phyloP scores from a whole-genome alignment of 2,888 invertebrate genomes.

The Craniophora ligustri region DNA sequence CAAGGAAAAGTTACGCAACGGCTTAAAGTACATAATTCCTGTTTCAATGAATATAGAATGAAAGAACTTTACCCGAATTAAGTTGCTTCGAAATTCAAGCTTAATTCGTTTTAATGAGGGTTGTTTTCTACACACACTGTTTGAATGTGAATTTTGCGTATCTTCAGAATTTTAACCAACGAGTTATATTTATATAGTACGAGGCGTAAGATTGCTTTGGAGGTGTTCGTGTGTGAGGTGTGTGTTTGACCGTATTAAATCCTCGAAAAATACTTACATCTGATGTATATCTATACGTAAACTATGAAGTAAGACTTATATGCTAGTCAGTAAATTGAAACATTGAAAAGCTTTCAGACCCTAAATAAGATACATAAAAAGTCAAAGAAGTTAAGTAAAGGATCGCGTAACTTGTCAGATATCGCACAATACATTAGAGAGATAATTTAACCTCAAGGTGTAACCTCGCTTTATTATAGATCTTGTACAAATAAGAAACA shows the following conservation, averaged over 20 bases:
- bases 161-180: constrained; percentile 20
- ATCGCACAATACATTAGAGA: not conserved
- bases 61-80: constrained; percentile 33
- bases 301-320: too few relatives aligned
- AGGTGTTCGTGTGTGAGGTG: too few relatives aligned
- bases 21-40: constrained; percentile 21
- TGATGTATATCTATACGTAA: too few relatives aligned
- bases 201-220: constrained; percentile 24
- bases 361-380: constrained; percentile 21
- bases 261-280: too few relatives aligned
- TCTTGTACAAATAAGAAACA: too few relatives aligned
- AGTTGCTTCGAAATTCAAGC: constrained; percentile 39
- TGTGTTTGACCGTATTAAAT: too few relatives aligned
- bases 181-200: too few relatives aligned
- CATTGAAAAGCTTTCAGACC: constrained; percentile 37
- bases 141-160: constrained; percentile 39
- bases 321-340: constrained; percentile 28
- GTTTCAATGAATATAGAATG: constrained; percentile 47
- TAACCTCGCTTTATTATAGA: too few relatives aligned
- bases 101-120: constrained; percentile 45
- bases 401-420: constrained; percentile 3
- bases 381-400: constrained; percentile 9
- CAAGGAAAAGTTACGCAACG: not conserved
- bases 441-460: constrained; percentile 6
- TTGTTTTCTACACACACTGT: constrained; percentile 39